Evolutionary conservation across 2,888 invertebrate genomes (phyloP).

Genomic region (Incurvaria masculella): DNA sequence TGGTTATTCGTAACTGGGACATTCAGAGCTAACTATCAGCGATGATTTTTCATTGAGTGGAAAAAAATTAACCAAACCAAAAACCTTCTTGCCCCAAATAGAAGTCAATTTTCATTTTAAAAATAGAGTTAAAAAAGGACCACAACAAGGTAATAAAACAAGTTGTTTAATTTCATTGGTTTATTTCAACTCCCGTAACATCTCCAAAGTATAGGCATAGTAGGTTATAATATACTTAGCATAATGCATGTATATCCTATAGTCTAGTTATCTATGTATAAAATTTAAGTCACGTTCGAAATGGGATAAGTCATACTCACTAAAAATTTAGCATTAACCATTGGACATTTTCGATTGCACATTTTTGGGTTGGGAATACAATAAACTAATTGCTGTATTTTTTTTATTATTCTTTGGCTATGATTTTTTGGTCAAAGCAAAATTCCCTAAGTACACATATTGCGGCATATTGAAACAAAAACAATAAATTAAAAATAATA

Average conservation of each 20-base stretch:
- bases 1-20: no score
- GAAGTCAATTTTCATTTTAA: no score
- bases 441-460: no score
- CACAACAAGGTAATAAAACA: neutral
- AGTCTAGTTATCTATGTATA: slow-evolving; percentile 23
- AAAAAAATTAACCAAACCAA: no score
- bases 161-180: slow-evolving; percentile 12
- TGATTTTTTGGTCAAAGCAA: no score
- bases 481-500: slow-evolving; percentile 10
- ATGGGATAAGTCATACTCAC: neutral
- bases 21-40: no score
- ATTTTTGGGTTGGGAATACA: slow-evolving; percentile 13
- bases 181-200: slow-evolving; percentile 25
- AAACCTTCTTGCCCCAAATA: no score
- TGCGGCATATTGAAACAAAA: slow-evolving; percentile 7
- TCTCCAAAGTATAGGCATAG: neutral
- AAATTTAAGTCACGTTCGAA: neutral
- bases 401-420: slow-evolving; percentile 7
- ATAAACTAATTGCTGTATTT: slow-evolving; percentile 19
- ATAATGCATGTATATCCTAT: slow-evolving; percentile 23
- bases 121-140: neutral
- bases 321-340: no score
- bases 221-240: slow-evolving; percentile 8
- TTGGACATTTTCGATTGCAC: neutral
- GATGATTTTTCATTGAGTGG: no score